Evolutionary conservation across 92 coral and sea anemone genomes (phyloP), one percentile per base, ranked within the genome.

Genomic region (Phenganax stokvisi): DNA sequence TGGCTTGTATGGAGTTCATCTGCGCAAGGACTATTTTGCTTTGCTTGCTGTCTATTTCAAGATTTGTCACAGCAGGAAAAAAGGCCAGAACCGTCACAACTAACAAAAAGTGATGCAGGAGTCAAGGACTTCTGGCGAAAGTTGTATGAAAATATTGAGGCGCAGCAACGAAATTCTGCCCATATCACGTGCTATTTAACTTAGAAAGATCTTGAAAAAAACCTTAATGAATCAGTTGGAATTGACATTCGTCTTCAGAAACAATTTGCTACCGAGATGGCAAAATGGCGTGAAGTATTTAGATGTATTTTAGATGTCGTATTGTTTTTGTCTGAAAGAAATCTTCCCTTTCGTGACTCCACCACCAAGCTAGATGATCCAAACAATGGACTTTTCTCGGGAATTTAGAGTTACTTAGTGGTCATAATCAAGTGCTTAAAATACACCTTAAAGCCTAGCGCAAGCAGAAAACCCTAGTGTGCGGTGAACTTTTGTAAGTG

Each of bases 1-100:
- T 68, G 73, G 73, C 73, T 68, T 68, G 73, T 68, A 68, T 68
- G 73, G 73, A 68, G 73, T 68, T 68, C 73, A 68, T 68, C 73
- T 10, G 15, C 65, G 20, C 65, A 59, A 59, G 65, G 65, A 59
- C 65, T 10, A 13, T 59, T 37, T 59, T 59, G 65, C 65, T 59
- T 59, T 59, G 65, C 65, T 59, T 59, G 65, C 17, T 59, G 65
- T 59, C 65, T 68, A 7, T 68, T 68, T 68, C 51, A 68, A 68
- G 73, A n/a, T 68, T 68, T 44, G 51, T 68, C 44, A 68, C 73
- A n/a, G 51, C 73, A 7, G 16, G 73, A 68, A 15, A 68, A 15
- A 68, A 68, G 16, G 73, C 30, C 73, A 68, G 51, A 68, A 15
- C 10, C 1, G 7, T 68, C 73, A 68, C 73, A 68, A 68, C 47